Conservation (phyloP, 1,140 invertebrate genomes). For the Macrocentrus cingulum region DNA sequence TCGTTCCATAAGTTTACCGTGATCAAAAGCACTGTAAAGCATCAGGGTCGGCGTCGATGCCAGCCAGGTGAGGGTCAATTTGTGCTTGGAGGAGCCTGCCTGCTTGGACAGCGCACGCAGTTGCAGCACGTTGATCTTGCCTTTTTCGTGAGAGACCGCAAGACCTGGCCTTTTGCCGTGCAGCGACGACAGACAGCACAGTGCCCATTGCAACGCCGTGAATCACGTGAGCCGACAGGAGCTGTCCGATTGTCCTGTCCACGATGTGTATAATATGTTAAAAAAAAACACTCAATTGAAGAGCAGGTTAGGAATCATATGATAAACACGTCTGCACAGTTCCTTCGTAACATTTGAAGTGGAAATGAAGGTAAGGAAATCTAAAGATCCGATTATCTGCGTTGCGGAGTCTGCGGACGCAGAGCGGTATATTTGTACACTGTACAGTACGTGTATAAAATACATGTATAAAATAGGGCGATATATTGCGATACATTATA, state of each 20-base stretch:
- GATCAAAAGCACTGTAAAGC: slow-evolving; percentile 92
- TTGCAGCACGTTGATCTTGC: slow-evolving; percentile 94
- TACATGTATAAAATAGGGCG: no score
- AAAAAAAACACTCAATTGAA: no score
- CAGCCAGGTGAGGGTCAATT: slow-evolving; percentile 86
- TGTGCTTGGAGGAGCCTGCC: slow-evolving; percentile 91
- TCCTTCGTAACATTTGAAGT: no score
- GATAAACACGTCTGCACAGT: no score
- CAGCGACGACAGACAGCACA: slow-evolving; percentile 90
- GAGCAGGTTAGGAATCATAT: no score
- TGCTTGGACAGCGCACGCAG: slow-evolving; percentile 90
- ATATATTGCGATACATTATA: no score
- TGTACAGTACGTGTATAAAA: no score
- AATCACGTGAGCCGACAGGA: slow-evolving; percentile 89
- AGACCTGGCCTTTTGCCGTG: slow-evolving; percentile 88
- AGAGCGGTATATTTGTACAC: no score
- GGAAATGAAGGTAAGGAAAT: no score
- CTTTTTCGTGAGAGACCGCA: slow-evolving; percentile 81
- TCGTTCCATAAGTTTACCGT: slow-evolving; percentile 93
- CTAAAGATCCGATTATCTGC: no score
- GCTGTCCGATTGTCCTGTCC: slow-evolving; percentile 92
- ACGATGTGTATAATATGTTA: no score
- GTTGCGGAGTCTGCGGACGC: no score
- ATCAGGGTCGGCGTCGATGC: slow-evolving; percentile 91
- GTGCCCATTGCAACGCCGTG: slow-evolving; percentile 89